A percentile compares a stretch with the other conserved stretches of the same genome.
phyloP scores from a whole-genome alignment of 2,113 vertebrate genomes.

The Caloenas nicobarica region DNA sequence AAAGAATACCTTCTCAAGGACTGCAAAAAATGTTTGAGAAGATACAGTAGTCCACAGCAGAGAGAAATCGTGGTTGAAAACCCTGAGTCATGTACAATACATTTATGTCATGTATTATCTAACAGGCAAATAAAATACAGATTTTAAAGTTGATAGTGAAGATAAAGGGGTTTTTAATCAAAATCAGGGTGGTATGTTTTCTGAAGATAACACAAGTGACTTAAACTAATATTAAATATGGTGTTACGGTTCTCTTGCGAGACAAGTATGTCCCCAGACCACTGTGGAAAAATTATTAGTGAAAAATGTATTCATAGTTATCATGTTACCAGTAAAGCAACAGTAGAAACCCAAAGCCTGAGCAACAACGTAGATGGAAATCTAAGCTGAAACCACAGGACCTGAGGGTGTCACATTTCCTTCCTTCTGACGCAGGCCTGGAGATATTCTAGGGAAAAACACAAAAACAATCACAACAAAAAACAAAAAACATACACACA shows the following conservation, averaged over 20 bases:
- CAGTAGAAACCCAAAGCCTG: conserved; percentile 28
- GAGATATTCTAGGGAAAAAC: not conserved
- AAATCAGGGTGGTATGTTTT: not conserved
- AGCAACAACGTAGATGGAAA: not conserved
- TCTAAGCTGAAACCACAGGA: not conserved
- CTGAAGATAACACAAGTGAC: not conserved
- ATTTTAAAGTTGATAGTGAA: not conserved
- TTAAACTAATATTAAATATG: not conserved
- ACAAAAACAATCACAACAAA: no score
- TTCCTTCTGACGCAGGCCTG: not conserved
- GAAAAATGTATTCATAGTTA: conserved; percentile 3
- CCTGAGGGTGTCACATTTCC: conserved; percentile 14
- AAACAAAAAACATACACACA: no score
- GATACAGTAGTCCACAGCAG: not conserved
- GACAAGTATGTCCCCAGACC: not conserved
- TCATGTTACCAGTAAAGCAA: not conserved
- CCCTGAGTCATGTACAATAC: not conserved
- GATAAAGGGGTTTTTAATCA: not conserved
- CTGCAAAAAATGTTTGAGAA: not conserved
- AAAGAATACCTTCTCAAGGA: not conserved
- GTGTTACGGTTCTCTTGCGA: not conserved
- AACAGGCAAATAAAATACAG: not conserved
- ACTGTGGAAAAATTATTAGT: not conserved
- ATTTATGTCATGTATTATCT: not conserved
- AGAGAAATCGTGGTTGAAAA: not conserved